These are phyloP conservation scores for Chaetodon trifasciatus DNA, from an alignment of 2,797 vertebrate genomes.

Conservation along the genomic window DNA sequence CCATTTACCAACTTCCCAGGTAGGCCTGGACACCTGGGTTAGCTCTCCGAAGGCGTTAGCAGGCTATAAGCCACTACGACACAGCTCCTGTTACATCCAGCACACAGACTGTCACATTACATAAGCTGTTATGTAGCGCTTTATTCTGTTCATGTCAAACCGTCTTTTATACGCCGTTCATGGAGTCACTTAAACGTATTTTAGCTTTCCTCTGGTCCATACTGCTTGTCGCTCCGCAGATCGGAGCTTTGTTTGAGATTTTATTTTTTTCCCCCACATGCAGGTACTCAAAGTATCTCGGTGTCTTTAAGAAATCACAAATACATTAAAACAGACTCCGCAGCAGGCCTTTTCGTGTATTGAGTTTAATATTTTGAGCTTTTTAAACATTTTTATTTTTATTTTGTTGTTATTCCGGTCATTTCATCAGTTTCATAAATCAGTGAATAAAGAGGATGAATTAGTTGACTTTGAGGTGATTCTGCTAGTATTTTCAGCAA, in stretches of 20 bases:
- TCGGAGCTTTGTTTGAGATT: neutral
- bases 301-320: neutral
- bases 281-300: neutral
- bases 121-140: constrained; percentile 52
- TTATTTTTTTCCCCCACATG: neutral
- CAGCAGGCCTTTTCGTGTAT: neutral
- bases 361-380: neutral
- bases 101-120: constrained; percentile 55
- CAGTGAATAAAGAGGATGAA: neutral
- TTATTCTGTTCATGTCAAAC: constrained; percentile 7
- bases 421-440: neutral
- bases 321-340: neutral
- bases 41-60: constrained; percentile 52
- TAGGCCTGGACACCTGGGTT: constrained; percentile 72
- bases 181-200: neutral
- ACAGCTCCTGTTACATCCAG: constrained; percentile 32
- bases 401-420: neutral
- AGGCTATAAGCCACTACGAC: constrained; percentile 54
- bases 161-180: neutral
- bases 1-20: constrained; percentile 55
- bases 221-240: neutral
- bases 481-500: too few species aligned
- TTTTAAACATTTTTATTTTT: neutral
- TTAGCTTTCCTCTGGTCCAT: neutral
- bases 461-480: neutral